A percentile compares a stretch with the other conserved stretches of the same genome.
These are phyloP conservation scores for Drosophila mimica DNA, from an alignment of 2,888 invertebrate genomes.

Conservation along the genomic window DNA sequence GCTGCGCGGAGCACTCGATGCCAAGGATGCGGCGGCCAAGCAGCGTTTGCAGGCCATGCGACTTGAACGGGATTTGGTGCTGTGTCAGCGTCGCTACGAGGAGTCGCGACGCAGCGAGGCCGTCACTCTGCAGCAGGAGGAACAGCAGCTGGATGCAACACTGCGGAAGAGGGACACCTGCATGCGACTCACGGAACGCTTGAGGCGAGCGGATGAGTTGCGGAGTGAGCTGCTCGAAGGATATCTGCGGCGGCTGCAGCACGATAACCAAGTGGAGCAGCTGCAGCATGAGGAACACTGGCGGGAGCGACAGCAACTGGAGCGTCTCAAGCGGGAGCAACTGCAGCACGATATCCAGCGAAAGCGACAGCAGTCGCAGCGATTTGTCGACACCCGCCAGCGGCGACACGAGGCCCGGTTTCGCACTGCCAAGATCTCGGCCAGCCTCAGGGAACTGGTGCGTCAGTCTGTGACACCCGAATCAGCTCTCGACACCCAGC, in stretches of 20 bases:
- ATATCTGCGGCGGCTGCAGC: constrained; percentile 81
- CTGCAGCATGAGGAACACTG: constrained; percentile 84
- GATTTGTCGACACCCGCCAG: constrained; percentile 81
- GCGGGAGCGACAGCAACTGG: constrained; percentile 79
- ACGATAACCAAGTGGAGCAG: constrained; percentile 83
- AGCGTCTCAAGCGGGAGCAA: constrained; percentile 77
- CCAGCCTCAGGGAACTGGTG: constrained; percentile 83
- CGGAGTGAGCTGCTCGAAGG: constrained; percentile 79
- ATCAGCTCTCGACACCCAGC: constrained; percentile 53
- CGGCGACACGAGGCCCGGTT: constrained; percentile 77
- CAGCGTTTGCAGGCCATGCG: constrained; percentile 81
- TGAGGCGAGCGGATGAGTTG: constrained; percentile 82
- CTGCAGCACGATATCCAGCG: constrained; percentile 80
- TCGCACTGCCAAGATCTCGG: constrained; percentile 84
- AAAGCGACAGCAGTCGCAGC: constrained; percentile 80
- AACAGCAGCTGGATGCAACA: constrained; percentile 80
- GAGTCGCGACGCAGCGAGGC: constrained; percentile 82
- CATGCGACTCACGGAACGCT: constrained; percentile 79
- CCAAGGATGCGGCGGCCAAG: constrained; percentile 80
- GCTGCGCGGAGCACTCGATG: constrained; percentile 75
- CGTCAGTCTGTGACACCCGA: constrained; percentile 84
- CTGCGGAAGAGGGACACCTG: constrained; percentile 82
- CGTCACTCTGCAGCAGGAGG: constrained; percentile 81
- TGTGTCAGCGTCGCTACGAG: constrained; percentile 81
- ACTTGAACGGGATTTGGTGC: constrained; percentile 75